Percentiles rank a stretch among this genome's conserved stretches.
Conservation (phyloP, 1,140 invertebrate species). For the Drosophila sproati region DNA sequence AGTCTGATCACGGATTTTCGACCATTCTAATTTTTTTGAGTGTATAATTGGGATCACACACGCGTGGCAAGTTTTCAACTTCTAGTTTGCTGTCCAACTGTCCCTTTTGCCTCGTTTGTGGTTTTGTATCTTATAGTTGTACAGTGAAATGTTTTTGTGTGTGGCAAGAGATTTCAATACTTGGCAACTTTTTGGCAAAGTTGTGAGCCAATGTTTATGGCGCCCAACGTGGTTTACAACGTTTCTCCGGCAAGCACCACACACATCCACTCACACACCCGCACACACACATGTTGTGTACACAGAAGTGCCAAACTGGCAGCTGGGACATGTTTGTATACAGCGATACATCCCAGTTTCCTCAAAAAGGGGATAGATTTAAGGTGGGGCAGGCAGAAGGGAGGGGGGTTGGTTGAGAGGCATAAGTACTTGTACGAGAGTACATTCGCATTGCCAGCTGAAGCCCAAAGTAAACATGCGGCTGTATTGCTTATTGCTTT, state of each 20-base stretch:
- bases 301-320: constrained; percentile 37
- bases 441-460: constrained; percentile 24
- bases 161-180: constrained; percentile 74
- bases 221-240: constrained; percentile 52
- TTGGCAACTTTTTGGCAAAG: constrained; percentile 70
- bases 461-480: constrained; percentile 30
- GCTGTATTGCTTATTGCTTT: constrained; percentile 34
- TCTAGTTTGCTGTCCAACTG: constrained; percentile 54
- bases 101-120: constrained; percentile 37
- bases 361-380: not conserved
- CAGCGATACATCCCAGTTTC: not conserved
- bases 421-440: constrained; percentile 19
- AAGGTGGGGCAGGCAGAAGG: not conserved
- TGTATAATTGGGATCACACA: not conserved
- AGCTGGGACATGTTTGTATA: constrained; percentile 44
- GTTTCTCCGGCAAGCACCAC: constrained; percentile 24
- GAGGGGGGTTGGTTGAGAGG: not conserved
- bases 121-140: constrained; percentile 54
- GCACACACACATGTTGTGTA: constrained; percentile 12
- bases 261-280: not conserved
- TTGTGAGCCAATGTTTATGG: constrained; percentile 75
- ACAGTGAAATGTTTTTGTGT: constrained; percentile 35
- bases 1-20: no score
- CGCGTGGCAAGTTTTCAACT: constrained; percentile 24
- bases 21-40: not conserved